Base-by-base conservation (phyloP, 1,140 invertebrate genomes). In the Drosophila micromelanica region DNA sequence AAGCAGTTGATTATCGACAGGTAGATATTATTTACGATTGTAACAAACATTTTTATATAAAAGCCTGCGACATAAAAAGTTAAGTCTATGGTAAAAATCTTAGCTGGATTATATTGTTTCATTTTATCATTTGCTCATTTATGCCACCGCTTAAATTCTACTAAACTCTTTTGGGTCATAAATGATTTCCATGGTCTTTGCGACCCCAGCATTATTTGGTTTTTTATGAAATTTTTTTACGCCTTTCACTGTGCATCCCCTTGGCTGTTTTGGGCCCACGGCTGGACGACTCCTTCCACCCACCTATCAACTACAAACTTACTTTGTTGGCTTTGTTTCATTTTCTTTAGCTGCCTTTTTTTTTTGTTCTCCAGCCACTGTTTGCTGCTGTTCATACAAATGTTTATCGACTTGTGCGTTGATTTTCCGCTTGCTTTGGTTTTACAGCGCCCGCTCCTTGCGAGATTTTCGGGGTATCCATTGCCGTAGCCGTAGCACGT, bases 361-460 rank as follows among this genome's bases (percentile, higher is more conserved):
- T n/a, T n/a, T n/a, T n/a, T n/a, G n/a, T n/a, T 27, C 38, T 38
- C 63, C 20, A 11, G 13, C 48, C 59, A 45, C 27, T n/a, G 38
- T 67, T 69, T 67, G 55, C 80, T 67, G 55, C 80, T 64, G 76
- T 70, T 79, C 65, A 80, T 80, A 77, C 76, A 73, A 84, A 84
- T 89, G 73, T 70, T 79, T 87, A 87, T 87, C 84, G 84, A 76
- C 61, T 80, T 89, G 67, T 77, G 73, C 84, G 73, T 84, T 89
- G 70, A 89, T 89, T 89, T 89, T 89, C 85, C 84, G 79, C 84
- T 84, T 89, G 84, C 79, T 72, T 89, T 89, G 73, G 70, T 69
- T 80, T 79, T 74, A 89, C 84, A 81, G 60, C 69, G 59, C 57
- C 69, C 64, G 43, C 52, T 65, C 23, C 61, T 69, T 70, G 48